Evolutionary conservation across 2,113 vertebrate species (phyloP).

Genomic region (western clawed frog (Xenopus tropicalis)): UCB_Xtro_10.0 CM004447.2:114861001-114861500

Average conservation of each 20-base stretch:
- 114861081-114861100: not conserved
- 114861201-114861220: slow-evolving; percentile 7
- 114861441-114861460: not conserved
- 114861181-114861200: slow-evolving; percentile 37
- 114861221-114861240: slow-evolving; percentile 13
- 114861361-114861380: slow-evolving; percentile 13
- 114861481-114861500: slow-evolving; percentile 29
- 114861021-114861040: too few species aligned
- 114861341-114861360: slow-evolving; percentile 21
- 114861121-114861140: slow-evolving; percentile 1
- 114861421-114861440: slow-evolving; percentile 10
- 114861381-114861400: slow-evolving; percentile 36
- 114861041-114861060: too few species aligned
- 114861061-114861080: not conserved
- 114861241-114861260: slow-evolving; percentile 10
- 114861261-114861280: slow-evolving; percentile 9
- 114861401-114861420: slow-evolving; percentile 29
- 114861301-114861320: not conserved
- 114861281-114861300: not conserved
- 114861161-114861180: slow-evolving; percentile 35
- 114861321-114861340: slow-evolving; percentile 26
- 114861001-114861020: too few species aligned
- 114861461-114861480: slow-evolving; percentile 13
- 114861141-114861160: slow-evolving; percentile 17
- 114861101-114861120: not conserved